A percentile compares a stretch with the other conserved stretches of the same genome.
Evolutionary conservation across 2,797 vertebrate species (phyloP).

Genomic region (Cephalopachus bancanus): DNA sequence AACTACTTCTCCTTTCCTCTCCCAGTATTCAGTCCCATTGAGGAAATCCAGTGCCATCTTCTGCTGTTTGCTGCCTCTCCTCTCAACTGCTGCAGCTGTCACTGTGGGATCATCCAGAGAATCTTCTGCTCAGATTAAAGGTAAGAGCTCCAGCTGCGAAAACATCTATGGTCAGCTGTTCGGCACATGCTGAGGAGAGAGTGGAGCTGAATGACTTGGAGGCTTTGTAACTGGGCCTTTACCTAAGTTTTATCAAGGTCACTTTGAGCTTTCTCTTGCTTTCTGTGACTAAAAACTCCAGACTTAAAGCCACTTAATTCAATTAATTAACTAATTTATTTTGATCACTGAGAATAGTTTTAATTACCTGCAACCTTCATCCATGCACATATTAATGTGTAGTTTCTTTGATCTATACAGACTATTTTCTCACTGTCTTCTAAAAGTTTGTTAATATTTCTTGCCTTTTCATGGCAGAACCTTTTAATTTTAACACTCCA

Average conservation of each 20-base stretch:
- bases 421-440: background rate
- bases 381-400: background rate
- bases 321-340: background rate
- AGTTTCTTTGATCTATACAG: background rate
- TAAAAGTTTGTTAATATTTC: constrained; percentile 23
- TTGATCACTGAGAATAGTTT: background rate
- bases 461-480: background rate
- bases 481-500: background rate
- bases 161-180: background rate
- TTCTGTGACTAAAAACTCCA: background rate
- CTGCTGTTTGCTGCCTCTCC: background rate
- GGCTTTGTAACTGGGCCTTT: background rate
- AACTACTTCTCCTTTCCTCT: background rate
- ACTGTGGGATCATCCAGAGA: background rate
- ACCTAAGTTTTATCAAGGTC: background rate
- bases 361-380: background rate
- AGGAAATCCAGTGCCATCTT: background rate
- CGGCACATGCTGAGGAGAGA: too few relatives aligned
- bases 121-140: background rate
- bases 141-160: background rate
- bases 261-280: background rate
- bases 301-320: background rate
- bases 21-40: background rate
- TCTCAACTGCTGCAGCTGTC: background rate
- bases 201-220: background rate